Evolutionary conservation across 37 sponge, comb jelly and placozoan genomes (phyloP).

Genomic region (Oscarella lobularis): DNA sequence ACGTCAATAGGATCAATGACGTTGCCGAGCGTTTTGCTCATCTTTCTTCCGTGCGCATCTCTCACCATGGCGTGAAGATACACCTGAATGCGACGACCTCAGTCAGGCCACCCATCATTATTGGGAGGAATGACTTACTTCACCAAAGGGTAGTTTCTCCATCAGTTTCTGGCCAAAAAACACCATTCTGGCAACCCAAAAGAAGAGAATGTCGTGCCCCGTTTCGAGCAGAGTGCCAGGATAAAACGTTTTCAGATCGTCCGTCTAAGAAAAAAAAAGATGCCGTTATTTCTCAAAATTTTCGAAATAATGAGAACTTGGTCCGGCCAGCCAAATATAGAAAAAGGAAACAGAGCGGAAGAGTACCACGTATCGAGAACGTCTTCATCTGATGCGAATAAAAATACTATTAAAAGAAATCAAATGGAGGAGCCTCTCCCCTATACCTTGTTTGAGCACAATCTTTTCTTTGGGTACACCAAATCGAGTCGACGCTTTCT

Average conservation of each 20-base stretch:
- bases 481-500: slow-evolving; percentile 70
- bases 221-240: slow-evolving; percentile 88
- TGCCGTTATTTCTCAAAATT: too few species aligned
- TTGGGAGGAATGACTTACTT: slow-evolving; percentile 23
- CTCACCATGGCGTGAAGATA: slow-evolving; percentile 95
- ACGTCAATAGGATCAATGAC: slow-evolving; percentile 94
- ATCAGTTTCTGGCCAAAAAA: slow-evolving; percentile 84
- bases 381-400: slow-evolving; percentile 98
- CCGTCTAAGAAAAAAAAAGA: slow-evolving; percentile 23
- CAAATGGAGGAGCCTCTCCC: too few species aligned
- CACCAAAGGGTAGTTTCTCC: slow-evolving; percentile 77
- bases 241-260: slow-evolving; percentile 66
- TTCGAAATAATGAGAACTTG: too few species aligned
- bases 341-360: slow-evolving; percentile 91
- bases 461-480: slow-evolving; percentile 58
- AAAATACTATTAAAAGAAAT: too few species aligned
- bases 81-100: slow-evolving; percentile 33
- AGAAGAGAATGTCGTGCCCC: slow-evolving; percentile 98
- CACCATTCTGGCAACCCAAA: slow-evolving; percentile 98
- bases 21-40: slow-evolving; percentile 97
- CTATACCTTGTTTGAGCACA: slow-evolving; percentile 43
- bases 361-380: slow-evolving; percentile 99
- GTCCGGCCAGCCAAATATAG: slow-evolving; percentile 94
- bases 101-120: neutral
- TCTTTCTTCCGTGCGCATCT: slow-evolving; percentile 97